Base-by-base conservation (phyloP, 2,797 vertebrate genomes). In the Pachyuromys duprasi region DNA sequence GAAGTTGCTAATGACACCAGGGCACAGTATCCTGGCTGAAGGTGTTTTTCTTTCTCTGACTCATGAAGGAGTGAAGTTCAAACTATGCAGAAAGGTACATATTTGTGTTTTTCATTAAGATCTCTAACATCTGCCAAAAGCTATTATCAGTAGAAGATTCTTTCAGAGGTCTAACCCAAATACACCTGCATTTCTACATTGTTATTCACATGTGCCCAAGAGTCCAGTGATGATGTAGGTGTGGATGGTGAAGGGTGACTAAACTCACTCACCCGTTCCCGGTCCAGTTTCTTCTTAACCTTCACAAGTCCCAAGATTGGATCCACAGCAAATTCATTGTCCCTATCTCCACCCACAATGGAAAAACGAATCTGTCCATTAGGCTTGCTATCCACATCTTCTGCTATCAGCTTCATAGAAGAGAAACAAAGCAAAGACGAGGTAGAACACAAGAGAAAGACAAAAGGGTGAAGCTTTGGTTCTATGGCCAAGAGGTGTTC, bases 211-310 rank as follows among this genome's bases (percentile, higher is more conserved):
- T 2, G 53, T 18, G 26, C 2, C 63, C 13, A 1, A 28, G 49
- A 89, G 39, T 81, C 15, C 45, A 83, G 45, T 0, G 72, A 78
- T 76, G 1, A 1, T 9, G 9, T 18, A 53, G 24, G 28, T 15
- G 15, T 57, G 49, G 53, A 22, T 7, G 86, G 79, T 74, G 96
- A 95, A 45, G 67, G 15, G 24, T 89, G 67, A 42, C 86, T 91
- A 82, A 69, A 36, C 26, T 62, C 92, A 83, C 99, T 99, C 98
- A 99, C 99, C 97, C 98, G 99, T 98, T 99, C 99, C 96, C 99
- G 98, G 98, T 99, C 99, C 98, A 99, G 98, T 95, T 98, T 99
- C 98, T 99, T 99, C 98, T 99, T 99, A 97, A 99, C 99, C 94
- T 99, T 99, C 97, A 99, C 98, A 20, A 99, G 98, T 79, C 99